Evolutionary conservation across 2,888 invertebrate species (phyloP).

Genomic region (Parasteatoda lunata): DNA sequence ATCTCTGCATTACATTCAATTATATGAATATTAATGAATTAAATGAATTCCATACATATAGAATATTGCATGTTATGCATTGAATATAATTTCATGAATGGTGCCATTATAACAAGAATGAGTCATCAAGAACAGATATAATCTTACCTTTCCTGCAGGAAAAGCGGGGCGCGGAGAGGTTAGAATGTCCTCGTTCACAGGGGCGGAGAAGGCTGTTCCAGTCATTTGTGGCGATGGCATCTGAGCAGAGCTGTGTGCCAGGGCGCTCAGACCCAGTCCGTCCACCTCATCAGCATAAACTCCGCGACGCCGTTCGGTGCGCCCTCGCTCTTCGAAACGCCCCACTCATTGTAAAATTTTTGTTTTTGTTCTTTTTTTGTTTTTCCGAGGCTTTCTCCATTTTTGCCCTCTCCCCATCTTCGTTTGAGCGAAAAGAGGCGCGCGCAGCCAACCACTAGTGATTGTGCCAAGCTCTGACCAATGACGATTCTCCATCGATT

Average conservation of each 20-base stretch:
- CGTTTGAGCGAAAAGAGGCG: conserved; percentile 1
- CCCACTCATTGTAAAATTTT: conserved; percentile 34
- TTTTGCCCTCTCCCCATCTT: conserved; percentile 31
- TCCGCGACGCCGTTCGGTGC: conserved; percentile 26
- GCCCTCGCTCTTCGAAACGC: conserved; percentile 12
- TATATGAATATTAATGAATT: too few relatives aligned
- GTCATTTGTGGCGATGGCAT: conserved; percentile 14
- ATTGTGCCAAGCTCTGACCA: conserved; percentile 22
- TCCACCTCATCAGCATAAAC: conserved; percentile 64
- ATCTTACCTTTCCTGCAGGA: not conserved
- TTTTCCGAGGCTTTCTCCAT: conserved; percentile 14
- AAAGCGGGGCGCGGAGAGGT: not conserved
- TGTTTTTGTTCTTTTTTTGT: conserved; percentile 19
- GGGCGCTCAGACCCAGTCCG: conserved; percentile 42
- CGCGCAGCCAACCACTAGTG: conserved; percentile 30
- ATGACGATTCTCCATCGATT: conserved; percentile 22
- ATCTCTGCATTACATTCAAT: too few relatives aligned
- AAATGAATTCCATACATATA: too few relatives aligned
- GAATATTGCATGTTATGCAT: too few relatives aligned
- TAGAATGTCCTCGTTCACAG: not conserved
- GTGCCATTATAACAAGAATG: too few relatives aligned
- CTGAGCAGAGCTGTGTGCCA: conserved; percentile 34
- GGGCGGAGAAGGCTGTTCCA: conserved; percentile 12
- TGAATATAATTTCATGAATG: too few relatives aligned
- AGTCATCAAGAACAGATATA: too few relatives aligned